Evolutionary conservation across 2,888 invertebrate genomes (phyloP), one percentile per base, ranked within the genome.

Genomic region (Cynaeus angustus): DNA sequence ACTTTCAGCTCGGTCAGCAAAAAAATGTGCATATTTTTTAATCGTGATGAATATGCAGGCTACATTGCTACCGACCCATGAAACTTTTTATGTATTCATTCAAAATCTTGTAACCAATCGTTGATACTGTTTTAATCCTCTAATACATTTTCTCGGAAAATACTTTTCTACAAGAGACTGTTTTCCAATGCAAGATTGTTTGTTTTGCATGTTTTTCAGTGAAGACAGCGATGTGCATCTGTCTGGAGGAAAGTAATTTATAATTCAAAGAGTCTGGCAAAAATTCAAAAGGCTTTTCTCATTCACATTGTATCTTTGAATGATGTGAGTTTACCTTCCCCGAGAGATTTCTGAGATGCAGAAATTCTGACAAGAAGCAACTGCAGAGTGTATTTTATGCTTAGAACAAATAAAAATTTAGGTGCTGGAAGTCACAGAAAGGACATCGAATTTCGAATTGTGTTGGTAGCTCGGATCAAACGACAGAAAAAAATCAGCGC

Each of bases 221-320:
- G 33, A 33, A 7, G 33, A 33, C 33, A 33, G 33, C 33, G 33
- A 33, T 33, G 33, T 33, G n/a, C 33, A 33, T 33, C 33, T 33
- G 33, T 33, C 33, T 33, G 33, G 33, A n/a, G n/a, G n/a, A 33
- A 33, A 33, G 33, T 33, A 2, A 33, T 33, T 6, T 33, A 33
- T 33, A 33, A 33, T 33, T 33, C 33, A 33, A 1, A n/a, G n/a
- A 21, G 33, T 33, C 33, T 9, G 33, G 7, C 33, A 33, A 33
- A 33, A 33, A 33, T 7, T 33, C 33, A 33, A 33, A 33, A n/a
- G 33, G n/a, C 9, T 33, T 33, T 33, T 33, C 33, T 33, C 33
- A n/a, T 33, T 33, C 33, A 33, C 33, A 33, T 33, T 33, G 33
- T 33, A 33, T 33, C 33, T 33, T 21, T 33, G 33, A 33, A n/a